Base-by-base conservation (phyloP, 2,888 invertebrate genomes). In the Graphium colonna region DNA sequence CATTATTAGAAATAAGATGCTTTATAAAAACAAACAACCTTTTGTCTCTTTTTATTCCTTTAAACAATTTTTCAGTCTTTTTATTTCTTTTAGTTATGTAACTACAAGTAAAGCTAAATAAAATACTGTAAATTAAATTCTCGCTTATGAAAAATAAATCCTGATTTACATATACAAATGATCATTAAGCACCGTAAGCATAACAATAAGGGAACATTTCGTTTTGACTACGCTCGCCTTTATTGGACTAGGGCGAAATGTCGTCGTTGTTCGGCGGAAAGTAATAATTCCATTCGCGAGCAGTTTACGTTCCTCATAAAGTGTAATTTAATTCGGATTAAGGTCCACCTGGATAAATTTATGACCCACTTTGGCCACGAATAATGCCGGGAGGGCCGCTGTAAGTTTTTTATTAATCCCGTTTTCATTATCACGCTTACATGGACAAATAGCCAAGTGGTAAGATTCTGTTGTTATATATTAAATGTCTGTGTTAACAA, bases 241-340 rank as follows among this genome's bases (percentile, higher is more conserved):
- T 21, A 44, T 26, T 43, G 21, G 38, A 18, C 4, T 16, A 9
- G 26, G n/a, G 51, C 39, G 18, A 45, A 51, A 46, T 33, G 45
- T 39, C 33, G 21, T 21, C 21, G 21, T 21, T 21, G 21, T 21
- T 21, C 21, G 40, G n/a, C 17, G 16, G 18, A n/a, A 40, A 31
- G 15, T 31, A 40, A 39, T 51, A 44, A 44, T 39, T 33, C 31
- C 31, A 45, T 45, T 45, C 40, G 51, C 45, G 18, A 39, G 12
- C 51, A 41, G 33, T 52, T 46, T 52, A 52, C 33, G 40, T 18
- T 45, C 33, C n/a, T 33, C 45, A 33, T 18, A 31, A 40, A 52
- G 15, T 41, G 45, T 52, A 52, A 45, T 52, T 52, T 46, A 52
- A 52, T 52, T 46, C 33, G 40, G 33, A 45, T 52, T 40, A 45